These are phyloP conservation scores for Falco peregrinus DNA, from an alignment of 2,797 vertebrate species.

Conservation along the genomic window DNA sequence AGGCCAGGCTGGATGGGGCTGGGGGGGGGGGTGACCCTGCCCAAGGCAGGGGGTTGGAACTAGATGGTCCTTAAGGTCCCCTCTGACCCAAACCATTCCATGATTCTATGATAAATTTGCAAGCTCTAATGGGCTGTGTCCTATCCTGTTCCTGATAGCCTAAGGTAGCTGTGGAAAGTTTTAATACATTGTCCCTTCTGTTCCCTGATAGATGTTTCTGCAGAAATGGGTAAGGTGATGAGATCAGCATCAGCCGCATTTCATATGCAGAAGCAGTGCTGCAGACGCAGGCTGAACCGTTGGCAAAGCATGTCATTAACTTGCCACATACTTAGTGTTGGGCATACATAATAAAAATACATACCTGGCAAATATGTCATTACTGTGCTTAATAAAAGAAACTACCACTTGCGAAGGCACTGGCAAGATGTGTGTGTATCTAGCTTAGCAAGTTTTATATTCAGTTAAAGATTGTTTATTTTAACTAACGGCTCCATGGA, in stretches of 20 bases:
- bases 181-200: constrained; percentile 51
- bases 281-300: constrained; percentile 36
- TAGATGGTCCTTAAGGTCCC: too few relatives aligned
- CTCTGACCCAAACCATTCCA: too few relatives aligned
- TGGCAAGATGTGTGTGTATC: constrained; percentile 29
- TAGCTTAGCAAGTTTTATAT: constrained; percentile 65
- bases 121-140: constrained; percentile 21
- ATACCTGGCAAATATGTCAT: constrained; percentile 52
- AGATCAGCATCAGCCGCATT: constrained; percentile 52
- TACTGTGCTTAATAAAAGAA: constrained; percentile 42
- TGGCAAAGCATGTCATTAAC: constrained; percentile 64
- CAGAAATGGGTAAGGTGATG: constrained; percentile 42
- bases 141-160: constrained; percentile 49
- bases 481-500: constrained; percentile 44
- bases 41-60: too few relatives aligned
- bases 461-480: constrained; percentile 64
- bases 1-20: too few relatives aligned
- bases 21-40: too few relatives aligned
- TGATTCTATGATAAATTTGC: neutral
- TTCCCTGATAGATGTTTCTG: constrained; percentile 59
- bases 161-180: constrained; percentile 30
- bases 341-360: neutral
- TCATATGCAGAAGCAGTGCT: constrained; percentile 29
- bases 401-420: constrained; percentile 28
- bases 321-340: constrained; percentile 40